Evolutionary conservation across 2,113 vertebrate species (phyloP).

Genomic region (Prolemur simus): DNA sequence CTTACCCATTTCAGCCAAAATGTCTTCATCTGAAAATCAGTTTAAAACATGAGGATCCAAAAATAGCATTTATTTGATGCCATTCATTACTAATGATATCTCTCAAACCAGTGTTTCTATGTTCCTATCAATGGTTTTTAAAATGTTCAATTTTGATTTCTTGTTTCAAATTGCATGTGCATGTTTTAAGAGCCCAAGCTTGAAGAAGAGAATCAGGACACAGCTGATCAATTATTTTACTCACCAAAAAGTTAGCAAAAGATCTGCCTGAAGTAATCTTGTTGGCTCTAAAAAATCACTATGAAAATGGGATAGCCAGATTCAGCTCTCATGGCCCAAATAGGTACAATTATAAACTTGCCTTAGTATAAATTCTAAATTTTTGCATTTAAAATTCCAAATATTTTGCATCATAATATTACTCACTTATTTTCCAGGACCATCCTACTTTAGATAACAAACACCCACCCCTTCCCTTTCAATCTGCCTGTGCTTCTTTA

Average conservation of each 20-base stretch:
- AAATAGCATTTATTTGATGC: not conserved
- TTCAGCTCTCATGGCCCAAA: not conserved
- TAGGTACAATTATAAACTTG: not conserved
- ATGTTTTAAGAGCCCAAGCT: slow-evolving; percentile 38
- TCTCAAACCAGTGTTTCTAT: slow-evolving; percentile 35
- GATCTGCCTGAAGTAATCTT: not conserved
- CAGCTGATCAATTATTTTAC: not conserved
- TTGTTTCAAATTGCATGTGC: not conserved
- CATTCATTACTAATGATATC: not conserved
- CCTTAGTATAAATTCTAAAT: not conserved
- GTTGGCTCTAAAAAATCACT: not conserved
- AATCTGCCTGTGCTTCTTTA: slow-evolving; percentile 17
- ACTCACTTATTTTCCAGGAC: not conserved
- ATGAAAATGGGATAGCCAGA: not conserved
- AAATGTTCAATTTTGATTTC: slow-evolving; percentile 48
- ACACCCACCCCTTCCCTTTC: not conserved
- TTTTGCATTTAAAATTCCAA: not conserved
- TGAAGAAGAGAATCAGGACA: not conserved
- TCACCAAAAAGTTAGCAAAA: not conserved
- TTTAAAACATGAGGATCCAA: not conserved
- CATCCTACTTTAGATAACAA: not conserved
- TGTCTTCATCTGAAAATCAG: not conserved
- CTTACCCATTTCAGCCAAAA: not conserved
- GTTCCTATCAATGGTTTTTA: not conserved
- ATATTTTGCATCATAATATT: not conserved